phyloP scores from a whole-genome alignment of 2,797 vertebrate genomes.

The Cottoperca gobio region DNA sequence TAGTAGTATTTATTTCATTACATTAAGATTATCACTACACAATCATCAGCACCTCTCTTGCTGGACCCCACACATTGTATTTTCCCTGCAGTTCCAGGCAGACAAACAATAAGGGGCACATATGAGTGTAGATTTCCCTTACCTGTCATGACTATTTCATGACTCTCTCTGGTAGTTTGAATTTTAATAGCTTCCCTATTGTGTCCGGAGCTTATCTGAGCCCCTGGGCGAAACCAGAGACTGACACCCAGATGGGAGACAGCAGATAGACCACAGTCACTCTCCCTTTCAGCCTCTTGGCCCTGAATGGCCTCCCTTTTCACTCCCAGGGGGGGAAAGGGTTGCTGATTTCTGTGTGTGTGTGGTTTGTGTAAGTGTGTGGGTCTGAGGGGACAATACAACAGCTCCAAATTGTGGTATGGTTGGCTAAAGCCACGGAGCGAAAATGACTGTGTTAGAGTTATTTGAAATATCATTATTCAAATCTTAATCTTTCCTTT shows the following conservation, averaged over 20 bases:
- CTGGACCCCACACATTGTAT: slow-evolving; percentile 8
- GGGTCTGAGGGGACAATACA: slow-evolving; percentile 1
- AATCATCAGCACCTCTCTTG: not conserved
- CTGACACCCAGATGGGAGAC: slow-evolving; percentile 82
- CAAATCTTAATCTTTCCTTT: not conserved
- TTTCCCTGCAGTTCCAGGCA: slow-evolving; percentile 28
- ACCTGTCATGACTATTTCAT: slow-evolving; percentile 83
- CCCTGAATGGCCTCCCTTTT: slow-evolving; percentile 60
- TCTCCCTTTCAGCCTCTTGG: slow-evolving; percentile 71
- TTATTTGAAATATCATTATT: slow-evolving; percentile 10
- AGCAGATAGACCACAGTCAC: slow-evolving; percentile 73
- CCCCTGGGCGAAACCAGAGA: slow-evolving; percentile 80
- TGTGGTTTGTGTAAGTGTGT: slow-evolving; percentile 10
- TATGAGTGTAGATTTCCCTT: slow-evolving; percentile 68
- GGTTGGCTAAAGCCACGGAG: not conserved
- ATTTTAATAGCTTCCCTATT: slow-evolving; percentile 81
- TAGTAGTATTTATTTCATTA: not conserved
- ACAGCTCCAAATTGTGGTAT: slow-evolving; percentile 8
- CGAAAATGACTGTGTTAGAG: not conserved
- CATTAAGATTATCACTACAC: not conserved
- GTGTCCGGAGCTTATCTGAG: slow-evolving; percentile 78
- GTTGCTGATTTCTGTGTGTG: slow-evolving; percentile 18
- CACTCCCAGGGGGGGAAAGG: slow-evolving; percentile 36
- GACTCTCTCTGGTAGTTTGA: slow-evolving; percentile 76
- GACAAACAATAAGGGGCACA: slow-evolving; percentile 38